Evolutionary conservation across 53 echinoderm and acorn worm species (phyloP).

Genomic region (Zoroaster sp.): DNA sequence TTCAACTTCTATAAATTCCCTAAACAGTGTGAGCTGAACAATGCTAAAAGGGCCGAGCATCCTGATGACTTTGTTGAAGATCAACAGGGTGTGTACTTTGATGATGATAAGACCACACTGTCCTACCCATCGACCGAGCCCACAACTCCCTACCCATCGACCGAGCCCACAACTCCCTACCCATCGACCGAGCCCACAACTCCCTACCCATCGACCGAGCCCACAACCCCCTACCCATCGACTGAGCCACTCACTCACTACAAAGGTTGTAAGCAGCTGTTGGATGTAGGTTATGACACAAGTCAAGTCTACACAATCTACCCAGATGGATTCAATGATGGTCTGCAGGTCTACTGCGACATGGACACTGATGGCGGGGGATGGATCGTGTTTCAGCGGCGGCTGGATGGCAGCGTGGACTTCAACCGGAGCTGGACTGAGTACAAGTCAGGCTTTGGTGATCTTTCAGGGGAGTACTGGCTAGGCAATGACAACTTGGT

Average conservation of each 20-base stretch:
- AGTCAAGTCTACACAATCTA: background rate
- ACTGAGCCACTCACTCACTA: background rate
- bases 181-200: background rate
- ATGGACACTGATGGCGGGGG: slow-evolving; percentile 6
- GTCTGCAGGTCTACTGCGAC: background rate
- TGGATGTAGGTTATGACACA: background rate
- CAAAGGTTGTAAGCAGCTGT: background rate
- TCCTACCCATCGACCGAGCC: background rate
- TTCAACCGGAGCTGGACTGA: background rate
- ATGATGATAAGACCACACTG: background rate
- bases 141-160: background rate
- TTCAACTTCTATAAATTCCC: background rate
- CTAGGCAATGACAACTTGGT: background rate
- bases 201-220: background rate
- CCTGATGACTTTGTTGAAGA: background rate
- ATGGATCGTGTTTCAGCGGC: background rate
- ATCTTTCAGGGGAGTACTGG: background rate
- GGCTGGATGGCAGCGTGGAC: background rate
- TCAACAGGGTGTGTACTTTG: background rate
- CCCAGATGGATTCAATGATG: background rate
- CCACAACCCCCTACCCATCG: background rate
- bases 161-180: background rate
- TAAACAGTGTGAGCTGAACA: background rate
- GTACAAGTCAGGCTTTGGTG: background rate
- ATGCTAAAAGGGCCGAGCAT: background rate